Evolutionary conservation across 2,113 vertebrate genomes (phyloP), one percentile per base, ranked within the genome.

Genomic region (Xenopus borealis): DNA sequence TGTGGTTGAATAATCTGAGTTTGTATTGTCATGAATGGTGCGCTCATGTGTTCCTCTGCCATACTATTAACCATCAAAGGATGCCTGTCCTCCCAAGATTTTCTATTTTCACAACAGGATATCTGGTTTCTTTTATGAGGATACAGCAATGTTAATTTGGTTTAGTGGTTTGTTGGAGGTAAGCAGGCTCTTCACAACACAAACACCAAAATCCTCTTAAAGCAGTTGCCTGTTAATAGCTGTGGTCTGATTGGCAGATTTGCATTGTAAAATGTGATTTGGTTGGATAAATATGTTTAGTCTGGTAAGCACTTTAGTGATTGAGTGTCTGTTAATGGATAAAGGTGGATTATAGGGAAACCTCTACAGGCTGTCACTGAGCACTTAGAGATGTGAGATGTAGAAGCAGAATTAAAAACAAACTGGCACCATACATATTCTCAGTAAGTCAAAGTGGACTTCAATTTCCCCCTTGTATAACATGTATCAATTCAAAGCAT

Each of bases 91-190:
- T 88, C 88, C 89, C 89, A 84, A 84, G 85, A 85, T 88, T 88
- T 88, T 90, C 89, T 86, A 81, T 90, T 91, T 92, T 91, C 90
- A 91, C 90, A 91, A 92, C 89, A 92, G 90, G 91, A 92, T 93
- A 92, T 92, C 91, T 93, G 91, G 89, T 92, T 93, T 91, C 92
- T 92, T 93, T 92, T 92, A 92, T 92, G 91, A 92, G 91, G 90
- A 92, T 90, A 90, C 85, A 92, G 89, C 90, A 91, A 90, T 90
- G 91, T 92, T 92, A 91, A 93, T 93, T 93, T 93, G 91, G 90
- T 88, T 92, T 91, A 90, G 92, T 89, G 89, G 89, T 91, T 93
- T 92, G 89, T 91, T 91, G 88, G 89, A 90, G 87, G 91, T 91
- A 92, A 92, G 89, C 90, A 86, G 88, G 82, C 89, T 90, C 89